Base-by-base conservation (phyloP, 2,113 vertebrate species). In the Sisor rabdophorus region DNA sequence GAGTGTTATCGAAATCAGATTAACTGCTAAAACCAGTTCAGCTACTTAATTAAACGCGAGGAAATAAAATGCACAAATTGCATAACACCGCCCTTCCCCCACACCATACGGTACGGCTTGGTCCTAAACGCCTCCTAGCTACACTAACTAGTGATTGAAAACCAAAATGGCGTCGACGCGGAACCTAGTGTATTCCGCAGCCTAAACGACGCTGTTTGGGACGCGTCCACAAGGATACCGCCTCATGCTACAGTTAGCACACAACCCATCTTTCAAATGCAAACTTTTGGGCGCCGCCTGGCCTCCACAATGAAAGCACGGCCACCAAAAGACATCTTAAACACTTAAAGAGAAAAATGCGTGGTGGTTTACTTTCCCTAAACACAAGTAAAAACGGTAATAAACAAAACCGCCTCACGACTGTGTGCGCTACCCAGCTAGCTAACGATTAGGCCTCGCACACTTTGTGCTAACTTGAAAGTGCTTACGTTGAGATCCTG, bases 361-460 rank as follows among this genome's bases (percentile, higher is more conserved):
- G 11, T 2, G 6, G 10, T 1, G 60, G 20, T 20, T 61, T 11
- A 61, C 20, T 61, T 10, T 3, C 8, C 16, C 59, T 36, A 2
- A 6, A 16, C 26, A 17, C 26, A 10, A 30, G 9, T 3, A 30
- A 61, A 32, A 2, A 32, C 24, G 22, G 2, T 26, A 24, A 26
- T 4, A 30, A 30, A 61, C 8, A 61, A 32, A 20, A 61, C 60
- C 32, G 32, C 36, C 12, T 36, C 36, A 8, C 20, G 12, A 20
- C 20, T 64, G 61, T 9, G 40, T 22, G 68, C 59, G 53, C 36
- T 26, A 71, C 19, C 10, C 13, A 55, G 58, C 70, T 68, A 52
- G 84, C 84, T 87, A 86, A 71, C 47, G 15, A 2, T 60, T 47
- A 65, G 63, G 63, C 63, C 63, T 65, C 79, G 82, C 86, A 82